These are phyloP conservation scores for Periophthalmodon schlosseri DNA, from an alignment of 2,113 vertebrate genomes.

Conservation along the genomic window DNA sequence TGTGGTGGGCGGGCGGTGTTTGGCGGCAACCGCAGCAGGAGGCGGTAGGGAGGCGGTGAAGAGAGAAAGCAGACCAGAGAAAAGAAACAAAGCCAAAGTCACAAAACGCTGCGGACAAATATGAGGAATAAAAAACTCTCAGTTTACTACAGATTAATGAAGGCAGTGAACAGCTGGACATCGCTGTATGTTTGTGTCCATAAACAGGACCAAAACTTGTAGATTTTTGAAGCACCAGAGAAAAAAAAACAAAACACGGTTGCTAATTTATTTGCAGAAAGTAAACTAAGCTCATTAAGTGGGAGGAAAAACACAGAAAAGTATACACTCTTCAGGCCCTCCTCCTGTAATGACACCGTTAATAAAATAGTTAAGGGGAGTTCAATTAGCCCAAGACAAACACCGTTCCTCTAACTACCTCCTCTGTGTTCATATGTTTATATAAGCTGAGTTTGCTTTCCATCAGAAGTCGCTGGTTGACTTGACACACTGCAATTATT, in stretches of 20 bases:
- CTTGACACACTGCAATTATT: constrained; percentile 41
- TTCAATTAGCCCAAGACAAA: constrained; percentile 71
- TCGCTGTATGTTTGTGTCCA: constrained; percentile 16
- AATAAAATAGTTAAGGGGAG: constrained; percentile 52
- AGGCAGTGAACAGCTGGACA: constrained; percentile 58
- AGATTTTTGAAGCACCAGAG: constrained; percentile 2
- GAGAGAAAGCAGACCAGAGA: constrained; percentile 14
- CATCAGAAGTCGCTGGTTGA: constrained; percentile 53
- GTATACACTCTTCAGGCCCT: constrained; percentile 52
- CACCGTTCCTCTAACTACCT: constrained; percentile 59
- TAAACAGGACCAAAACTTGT: constrained; percentile 11
- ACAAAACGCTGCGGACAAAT: constrained; percentile 40
- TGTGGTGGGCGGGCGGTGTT: constrained; percentile 54
- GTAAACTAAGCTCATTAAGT: constrained; percentile 50
- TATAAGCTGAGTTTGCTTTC: constrained; percentile 55
- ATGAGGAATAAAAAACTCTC: constrained; percentile 25
- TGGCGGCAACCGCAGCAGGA: constrained; percentile 62
- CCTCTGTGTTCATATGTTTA: constrained; percentile 50
- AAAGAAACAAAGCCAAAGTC: constrained; percentile 47
- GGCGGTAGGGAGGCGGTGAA: constrained; percentile 41
- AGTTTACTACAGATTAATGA: constrained; percentile 53
- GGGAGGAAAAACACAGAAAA: constrained; percentile 54
- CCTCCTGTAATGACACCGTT: constrained; percentile 53
- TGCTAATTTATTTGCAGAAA: constrained; percentile 37
- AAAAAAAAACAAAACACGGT: constrained; percentile 19